A percentile compares a stretch with the other conserved stretches of the same genome.
These are phyloP conservation scores for Rugalucina vietnamica DNA, from an alignment of 2,888 invertebrate species.

Conservation along the genomic window DNA sequence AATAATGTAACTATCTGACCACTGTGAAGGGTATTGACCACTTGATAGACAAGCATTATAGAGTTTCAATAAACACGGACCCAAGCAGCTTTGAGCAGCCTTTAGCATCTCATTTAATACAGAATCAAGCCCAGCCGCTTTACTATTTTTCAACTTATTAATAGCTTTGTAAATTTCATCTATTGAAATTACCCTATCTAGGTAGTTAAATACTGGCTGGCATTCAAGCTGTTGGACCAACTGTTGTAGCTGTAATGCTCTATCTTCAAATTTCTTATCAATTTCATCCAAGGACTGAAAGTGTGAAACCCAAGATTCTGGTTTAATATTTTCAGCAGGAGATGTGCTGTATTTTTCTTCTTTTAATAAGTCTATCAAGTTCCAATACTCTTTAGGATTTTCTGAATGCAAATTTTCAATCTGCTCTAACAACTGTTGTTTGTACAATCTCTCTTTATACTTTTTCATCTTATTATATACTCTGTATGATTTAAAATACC, in stretches of 20 bases:
- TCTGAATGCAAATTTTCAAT: neutral
- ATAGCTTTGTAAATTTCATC: constrained; percentile 5
- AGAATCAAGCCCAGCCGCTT: neutral
- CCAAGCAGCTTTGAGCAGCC: neutral
- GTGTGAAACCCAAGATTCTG: neutral
- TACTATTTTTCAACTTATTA: neutral
- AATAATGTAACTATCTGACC: neutral
- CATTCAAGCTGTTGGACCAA: neutral
- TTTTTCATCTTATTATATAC: neutral
- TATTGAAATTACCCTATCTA: neutral
- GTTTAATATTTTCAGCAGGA: neutral
- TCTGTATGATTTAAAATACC: neutral
- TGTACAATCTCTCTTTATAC: neutral
- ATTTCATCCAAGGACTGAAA: neutral
- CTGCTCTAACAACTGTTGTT: neutral
- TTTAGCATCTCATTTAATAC: constrained; percentile 9
- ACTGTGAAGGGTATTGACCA: neutral
- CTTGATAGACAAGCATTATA: constrained; percentile 8
- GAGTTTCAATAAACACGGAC: neutral
- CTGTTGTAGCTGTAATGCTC: neutral
- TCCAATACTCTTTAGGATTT: neutral
- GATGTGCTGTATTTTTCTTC: neutral
- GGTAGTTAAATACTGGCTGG: neutral
- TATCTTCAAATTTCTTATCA: neutral
- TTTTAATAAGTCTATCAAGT: neutral